Conservation (phyloP, 2,797 vertebrate genomes). For the Ctenopoma multispine region DNA sequence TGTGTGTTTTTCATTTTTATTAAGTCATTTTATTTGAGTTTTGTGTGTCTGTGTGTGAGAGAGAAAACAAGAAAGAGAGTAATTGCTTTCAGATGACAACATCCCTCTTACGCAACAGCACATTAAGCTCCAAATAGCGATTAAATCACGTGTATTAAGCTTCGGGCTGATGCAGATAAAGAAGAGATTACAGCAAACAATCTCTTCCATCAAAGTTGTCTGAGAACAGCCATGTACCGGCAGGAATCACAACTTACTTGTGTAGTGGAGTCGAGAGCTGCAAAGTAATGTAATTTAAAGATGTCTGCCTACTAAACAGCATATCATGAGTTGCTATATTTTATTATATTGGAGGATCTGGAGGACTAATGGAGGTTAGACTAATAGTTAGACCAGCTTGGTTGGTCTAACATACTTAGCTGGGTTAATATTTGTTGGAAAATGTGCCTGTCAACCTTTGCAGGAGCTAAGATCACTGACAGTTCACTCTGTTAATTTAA, state of each 20-base stretch:
- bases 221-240: conserved; percentile 26
- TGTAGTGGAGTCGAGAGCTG: not conserved
- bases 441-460: too few relatives aligned
- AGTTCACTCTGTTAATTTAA: too few relatives aligned
- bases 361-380: too few relatives aligned
- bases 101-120: conserved; percentile 59
- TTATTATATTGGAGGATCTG: too few relatives aligned
- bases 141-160: conserved; percentile 61
- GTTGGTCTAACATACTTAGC: too few relatives aligned
- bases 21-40: conserved; percentile 1
- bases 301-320: not conserved
- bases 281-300: not conserved
- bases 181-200: conserved; percentile 60
- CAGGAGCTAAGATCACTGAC: too few relatives aligned
- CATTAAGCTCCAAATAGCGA: conserved; percentile 61
- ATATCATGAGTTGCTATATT: too few relatives aligned
- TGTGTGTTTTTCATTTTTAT: not conserved
- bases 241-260: not conserved
- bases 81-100: conserved; percentile 42
- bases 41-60: not conserved
- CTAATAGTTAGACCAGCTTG: too few relatives aligned
- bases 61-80: conserved; percentile 14
- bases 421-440: too few relatives aligned
- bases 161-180: conserved; percentile 58
- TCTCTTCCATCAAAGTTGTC: conserved; percentile 30